These are phyloP conservation scores for Tipula unca DNA, from an alignment of 2,888 invertebrate genomes.

Conservation along the genomic window DNA sequence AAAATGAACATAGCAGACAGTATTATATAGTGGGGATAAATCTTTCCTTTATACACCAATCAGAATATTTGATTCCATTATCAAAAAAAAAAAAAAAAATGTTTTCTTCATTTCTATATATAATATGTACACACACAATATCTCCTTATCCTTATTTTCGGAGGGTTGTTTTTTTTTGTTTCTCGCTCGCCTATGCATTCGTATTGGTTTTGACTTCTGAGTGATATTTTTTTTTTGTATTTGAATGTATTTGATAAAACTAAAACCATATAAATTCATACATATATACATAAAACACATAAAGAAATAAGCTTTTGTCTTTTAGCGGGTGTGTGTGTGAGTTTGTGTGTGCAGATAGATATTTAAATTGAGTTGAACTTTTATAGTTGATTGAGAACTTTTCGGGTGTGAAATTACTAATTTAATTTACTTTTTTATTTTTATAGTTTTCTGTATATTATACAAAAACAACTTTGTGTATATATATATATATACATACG, in stretches of 20 bases:
- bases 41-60: not conserved
- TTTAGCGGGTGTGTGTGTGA: not conserved
- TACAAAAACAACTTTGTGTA: not conserved
- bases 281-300: not conserved
- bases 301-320: not conserved
- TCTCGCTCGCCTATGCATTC: not conserved
- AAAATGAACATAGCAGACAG: not conserved
- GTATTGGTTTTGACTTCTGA: not conserved
- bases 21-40: not conserved
- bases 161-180: not conserved
- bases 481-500: not conserved
- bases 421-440: constrained; percentile 1
- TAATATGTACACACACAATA: not conserved
- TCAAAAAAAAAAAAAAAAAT: not conserved
- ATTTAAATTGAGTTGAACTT: constrained; percentile 8
- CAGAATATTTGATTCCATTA: not conserved
- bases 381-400: not conserved
- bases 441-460: not conserved
- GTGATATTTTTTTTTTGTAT: not conserved
- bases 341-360: not conserved
- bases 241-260: not conserved
- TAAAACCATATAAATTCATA: not conserved
- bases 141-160: not conserved
- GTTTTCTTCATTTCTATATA: not conserved
- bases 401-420: not conserved